phyloP scores from a whole-genome alignment of 2,113 vertebrate genomes.

The Zootoca vivipara region DNA sequence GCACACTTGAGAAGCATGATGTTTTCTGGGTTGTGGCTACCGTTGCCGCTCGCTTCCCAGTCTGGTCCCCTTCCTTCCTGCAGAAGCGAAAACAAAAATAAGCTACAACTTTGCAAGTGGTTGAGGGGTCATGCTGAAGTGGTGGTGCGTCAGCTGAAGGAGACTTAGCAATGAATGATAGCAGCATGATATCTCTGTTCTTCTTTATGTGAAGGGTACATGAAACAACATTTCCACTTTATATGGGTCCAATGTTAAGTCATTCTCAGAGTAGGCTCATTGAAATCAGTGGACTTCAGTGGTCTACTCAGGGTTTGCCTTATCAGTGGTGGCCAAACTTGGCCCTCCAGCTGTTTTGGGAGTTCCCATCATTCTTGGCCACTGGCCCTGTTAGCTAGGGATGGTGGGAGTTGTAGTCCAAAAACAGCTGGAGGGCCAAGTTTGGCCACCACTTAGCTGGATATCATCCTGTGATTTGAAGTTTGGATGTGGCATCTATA shows the following conservation, averaged over 20 bases:
- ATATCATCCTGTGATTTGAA: not conserved
- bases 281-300: too few species aligned
- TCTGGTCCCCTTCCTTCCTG: not conserved
- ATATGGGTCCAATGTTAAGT: too few species aligned
- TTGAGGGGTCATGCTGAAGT: not conserved
- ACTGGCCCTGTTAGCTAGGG: too few species aligned
- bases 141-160: not conserved
- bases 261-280: too few species aligned
- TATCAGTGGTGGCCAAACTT: too few species aligned
- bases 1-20: constrained; percentile 5
- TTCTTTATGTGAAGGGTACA: not conserved
- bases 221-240: not conserved
- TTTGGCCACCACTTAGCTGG: too few species aligned
- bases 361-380: too few species aligned
- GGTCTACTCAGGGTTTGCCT: too few species aligned
- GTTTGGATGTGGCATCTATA: not conserved
- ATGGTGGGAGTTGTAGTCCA: too few species aligned
- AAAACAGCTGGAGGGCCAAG: too few species aligned
- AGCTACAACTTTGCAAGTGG: not conserved
- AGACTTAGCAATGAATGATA: not conserved
- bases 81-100: not conserved
- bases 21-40: not conserved
- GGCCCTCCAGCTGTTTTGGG: too few species aligned
- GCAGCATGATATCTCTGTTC: not conserved
- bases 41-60: not conserved